Base-by-base conservation (phyloP, 2,888 invertebrate genomes). In the Corythucha ciliata region DNA sequence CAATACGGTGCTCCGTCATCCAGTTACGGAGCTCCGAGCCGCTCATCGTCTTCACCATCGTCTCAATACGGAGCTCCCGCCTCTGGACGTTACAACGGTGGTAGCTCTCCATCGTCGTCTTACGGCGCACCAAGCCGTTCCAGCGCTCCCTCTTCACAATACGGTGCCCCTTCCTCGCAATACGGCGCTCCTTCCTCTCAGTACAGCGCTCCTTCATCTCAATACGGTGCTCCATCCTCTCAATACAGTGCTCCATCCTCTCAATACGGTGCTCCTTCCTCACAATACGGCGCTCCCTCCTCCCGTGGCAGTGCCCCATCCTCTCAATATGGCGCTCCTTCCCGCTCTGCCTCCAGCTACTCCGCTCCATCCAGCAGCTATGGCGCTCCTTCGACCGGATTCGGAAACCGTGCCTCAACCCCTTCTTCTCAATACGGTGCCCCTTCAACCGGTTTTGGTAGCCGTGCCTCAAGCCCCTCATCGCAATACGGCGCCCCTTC, bases 361-460 rank as follows among this genome's bases (percentile, higher is more conserved):
- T n/a, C n/a, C n/a, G n/a, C n/a, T n/a, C n/a, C n/a, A n/a, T 21
- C 50, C n/a, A 45, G 46, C 4, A n/a, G n/a, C n/a, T 52, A 54
- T 21, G 57, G 57, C 27, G 49, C 40, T 16, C 50, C 50, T 18
- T 51, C 48, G 26, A 32, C 49, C 24, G 73, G 73, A 26, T n/a
- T n/a, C n/a, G n/a, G n/a, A n/a, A n/a, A n/a, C n/a, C n/a, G n/a
- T n/a, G 70, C 68, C n/a, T 46, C 56, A 5, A 27, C 26, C 22
- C 53, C 55, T 20, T 56, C 53, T 21, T 57, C 56, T 18, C 48
- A 52, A 4, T 54, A 54, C 37, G 59, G 59, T 26, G 55, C 57
- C 20, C 57, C 56, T 10, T n/a, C n/a, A n/a, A n/a, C n/a, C n/a
- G n/a, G n/a, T n/a, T n/a, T n/a, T n/a, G 52, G 52, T 14, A 37